A percentile compares a stretch with the other conserved stretches of the same genome.
Conservation (phyloP, 2,113 vertebrate genomes). For the Orycteropus afer region DNA sequence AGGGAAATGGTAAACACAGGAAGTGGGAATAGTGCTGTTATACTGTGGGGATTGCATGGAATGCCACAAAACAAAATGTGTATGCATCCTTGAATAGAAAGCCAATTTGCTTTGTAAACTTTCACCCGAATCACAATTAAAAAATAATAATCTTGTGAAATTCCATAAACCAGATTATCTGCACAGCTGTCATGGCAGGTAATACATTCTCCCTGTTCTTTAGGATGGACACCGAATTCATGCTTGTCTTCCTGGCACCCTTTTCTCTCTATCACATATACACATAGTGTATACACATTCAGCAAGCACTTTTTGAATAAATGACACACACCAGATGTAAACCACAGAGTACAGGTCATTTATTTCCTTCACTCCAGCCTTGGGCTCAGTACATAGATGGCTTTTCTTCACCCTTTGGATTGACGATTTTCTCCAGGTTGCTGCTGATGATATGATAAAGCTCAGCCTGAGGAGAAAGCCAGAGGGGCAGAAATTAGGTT, state of each 20-base stretch:
- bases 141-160: slow-evolving; percentile 3
- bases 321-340: slow-evolving; percentile 38
- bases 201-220: neutral
- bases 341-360: slow-evolving; percentile 56
- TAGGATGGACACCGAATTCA: neutral
- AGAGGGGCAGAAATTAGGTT: slow-evolving; percentile 45
- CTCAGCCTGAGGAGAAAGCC: slow-evolving; percentile 86
- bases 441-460: slow-evolving; percentile 92
- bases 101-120: too few relatives aligned
- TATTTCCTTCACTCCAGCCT: slow-evolving; percentile 64
- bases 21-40: too few relatives aligned
- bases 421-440: slow-evolving; percentile 93
- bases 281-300: neutral
- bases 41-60: too few relatives aligned
- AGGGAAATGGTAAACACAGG: too few relatives aligned
- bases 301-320: slow-evolving; percentile 53
- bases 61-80: too few relatives aligned
- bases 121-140: too few relatives aligned
- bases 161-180: neutral
- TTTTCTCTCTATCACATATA: neutral
- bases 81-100: too few relatives aligned
- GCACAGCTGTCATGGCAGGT: neutral
- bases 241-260: neutral
- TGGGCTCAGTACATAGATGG: slow-evolving; percentile 91
- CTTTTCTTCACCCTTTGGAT: slow-evolving; percentile 95